A percentile compares a stretch with the other conserved stretches of the same genome.
These are phyloP conservation scores for Trichonephila inaurata DNA, from an alignment of 1,140 invertebrate species.

Conservation along the genomic window DNA sequence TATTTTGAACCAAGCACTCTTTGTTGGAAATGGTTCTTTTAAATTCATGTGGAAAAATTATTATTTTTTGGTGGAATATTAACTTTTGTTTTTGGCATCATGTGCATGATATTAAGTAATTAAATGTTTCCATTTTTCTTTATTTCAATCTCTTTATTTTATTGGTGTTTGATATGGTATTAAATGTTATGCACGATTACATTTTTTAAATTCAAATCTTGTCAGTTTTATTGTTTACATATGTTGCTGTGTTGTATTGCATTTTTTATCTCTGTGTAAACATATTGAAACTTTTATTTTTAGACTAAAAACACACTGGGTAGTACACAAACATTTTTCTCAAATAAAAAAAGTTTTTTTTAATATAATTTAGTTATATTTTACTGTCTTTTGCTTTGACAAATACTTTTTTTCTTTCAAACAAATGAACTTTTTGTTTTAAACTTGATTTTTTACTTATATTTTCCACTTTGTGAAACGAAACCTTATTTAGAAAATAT, in stretches of 20 bases:
- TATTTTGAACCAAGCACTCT: neutral
- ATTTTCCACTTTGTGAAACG: too few relatives aligned
- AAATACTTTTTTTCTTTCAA: too few relatives aligned
- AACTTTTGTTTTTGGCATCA: constrained; percentile 2
- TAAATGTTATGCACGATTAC: neutral
- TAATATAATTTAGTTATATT: too few relatives aligned
- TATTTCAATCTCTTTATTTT: neutral
- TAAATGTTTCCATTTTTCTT: neutral
- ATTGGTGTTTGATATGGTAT: constrained; percentile 1
- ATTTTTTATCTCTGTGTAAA: neutral
- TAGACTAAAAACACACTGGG: too few relatives aligned
- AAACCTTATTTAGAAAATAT: too few relatives aligned
- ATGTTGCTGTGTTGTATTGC: neutral
- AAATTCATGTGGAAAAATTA: neutral
- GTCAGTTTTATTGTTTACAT: neutral
- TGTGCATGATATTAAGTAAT: neutral
- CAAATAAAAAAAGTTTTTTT: too few relatives aligned
- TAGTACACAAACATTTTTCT: too few relatives aligned
- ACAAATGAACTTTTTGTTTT: too few relatives aligned
- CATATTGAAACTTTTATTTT: too few relatives aligned
- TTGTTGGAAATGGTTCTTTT: constrained; percentile 4
- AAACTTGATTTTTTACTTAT: too few relatives aligned
- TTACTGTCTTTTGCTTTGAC: too few relatives aligned
- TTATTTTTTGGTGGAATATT: neutral
- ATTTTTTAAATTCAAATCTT: neutral